Evolutionary conservation across 2,113 vertebrate species (phyloP).

Genomic region (Illadopsis cleaveri): DNA sequence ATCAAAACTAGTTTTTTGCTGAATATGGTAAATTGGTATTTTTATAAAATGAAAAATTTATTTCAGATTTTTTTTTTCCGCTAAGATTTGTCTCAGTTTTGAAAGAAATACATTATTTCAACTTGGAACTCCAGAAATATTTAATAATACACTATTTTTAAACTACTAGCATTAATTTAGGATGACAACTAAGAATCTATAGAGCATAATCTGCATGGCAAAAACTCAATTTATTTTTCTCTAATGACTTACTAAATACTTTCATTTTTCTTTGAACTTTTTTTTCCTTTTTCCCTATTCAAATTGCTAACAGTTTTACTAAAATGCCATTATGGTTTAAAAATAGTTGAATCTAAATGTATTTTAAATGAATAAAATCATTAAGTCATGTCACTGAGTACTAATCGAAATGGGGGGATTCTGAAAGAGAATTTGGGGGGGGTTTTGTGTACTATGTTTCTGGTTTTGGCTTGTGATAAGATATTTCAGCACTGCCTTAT

Average conservation of each 20-base stretch:
- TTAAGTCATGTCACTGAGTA: not conserved
- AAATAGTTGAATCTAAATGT: not conserved
- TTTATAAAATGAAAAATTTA: not conserved
- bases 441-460: fast-evolving
- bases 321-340: not conserved
- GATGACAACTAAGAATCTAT: not conserved
- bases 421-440: not conserved
- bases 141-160: not conserved
- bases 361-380: not conserved
- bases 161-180: not conserved
- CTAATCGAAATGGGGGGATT: not conserved
- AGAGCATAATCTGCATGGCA: not conserved
- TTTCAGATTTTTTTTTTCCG: not conserved
- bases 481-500: not conserved
- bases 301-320: not conserved
- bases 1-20: not conserved
- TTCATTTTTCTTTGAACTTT: not conserved
- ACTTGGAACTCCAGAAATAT: not conserved
- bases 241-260: not conserved
- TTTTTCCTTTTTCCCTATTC: not conserved
- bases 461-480: not conserved
- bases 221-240: not conserved
- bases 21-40: not conserved
- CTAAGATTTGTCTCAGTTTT: not conserved
- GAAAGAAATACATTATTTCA: not conserved